These are phyloP conservation scores for Ophion ventricosus DNA, from an alignment of 2,888 invertebrate genomes.

Conservation along the genomic window DNA sequence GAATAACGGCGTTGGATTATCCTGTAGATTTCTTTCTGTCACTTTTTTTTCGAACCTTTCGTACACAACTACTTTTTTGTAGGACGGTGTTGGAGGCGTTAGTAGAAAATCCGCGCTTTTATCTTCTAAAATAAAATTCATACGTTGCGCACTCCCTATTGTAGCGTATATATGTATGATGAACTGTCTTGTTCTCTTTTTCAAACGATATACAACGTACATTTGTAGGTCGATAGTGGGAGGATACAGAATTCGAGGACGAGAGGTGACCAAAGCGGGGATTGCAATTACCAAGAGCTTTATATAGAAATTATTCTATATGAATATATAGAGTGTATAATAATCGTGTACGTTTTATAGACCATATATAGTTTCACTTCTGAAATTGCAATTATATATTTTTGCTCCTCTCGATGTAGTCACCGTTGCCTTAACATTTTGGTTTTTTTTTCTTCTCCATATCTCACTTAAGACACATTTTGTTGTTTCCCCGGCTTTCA, in stretches of 20 bases:
- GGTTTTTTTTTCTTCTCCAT: not conserved
- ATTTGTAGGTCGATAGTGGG: constrained; percentile 13
- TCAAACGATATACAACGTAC: constrained; percentile 23
- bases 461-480: constrained; percentile 58
- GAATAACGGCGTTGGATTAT: constrained; percentile 26
- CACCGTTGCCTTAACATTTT: constrained; percentile 1
- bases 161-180: constrained; percentile 26
- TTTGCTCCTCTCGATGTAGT: constrained; percentile 36
- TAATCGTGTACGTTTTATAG: constrained; percentile 40
- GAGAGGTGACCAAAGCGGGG: constrained; percentile 49
- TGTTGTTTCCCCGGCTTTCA: constrained; percentile 42
- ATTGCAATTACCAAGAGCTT: constrained; percentile 44
- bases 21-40: constrained; percentile 2
- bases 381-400: constrained; percentile 41
- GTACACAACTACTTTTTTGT: constrained; percentile 52
- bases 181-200: constrained; percentile 17
- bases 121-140: constrained; percentile 33
- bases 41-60: constrained; percentile 36
- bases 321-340: constrained; percentile 26
- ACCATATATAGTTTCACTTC: constrained; percentile 23
- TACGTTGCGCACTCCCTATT: constrained; percentile 33
- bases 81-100: constrained; percentile 65
- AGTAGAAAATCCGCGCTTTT: constrained; percentile 60
- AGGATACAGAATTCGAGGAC: constrained; percentile 26
- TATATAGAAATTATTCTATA: constrained; percentile 42